Base-by-base conservation (phyloP, 2,797 vertebrate species). In the Lemur catta region DNA sequence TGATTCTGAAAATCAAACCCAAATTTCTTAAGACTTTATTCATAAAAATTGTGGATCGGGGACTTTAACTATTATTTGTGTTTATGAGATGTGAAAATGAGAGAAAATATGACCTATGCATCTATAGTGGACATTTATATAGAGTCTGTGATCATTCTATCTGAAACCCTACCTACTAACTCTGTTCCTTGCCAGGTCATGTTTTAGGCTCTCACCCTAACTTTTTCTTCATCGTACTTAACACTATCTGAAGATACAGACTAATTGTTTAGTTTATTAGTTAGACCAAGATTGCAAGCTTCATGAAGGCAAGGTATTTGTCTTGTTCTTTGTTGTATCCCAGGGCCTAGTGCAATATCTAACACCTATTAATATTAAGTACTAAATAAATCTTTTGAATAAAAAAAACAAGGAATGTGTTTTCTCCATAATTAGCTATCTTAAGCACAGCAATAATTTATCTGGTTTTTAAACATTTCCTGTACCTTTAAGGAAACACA, bases 1-100 rank as follows among this genome's bases (percentile, higher is more conserved):
- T 93, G 52, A 91, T 92, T 96, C 22, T 91, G 43, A 96, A 95
- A 93, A 92, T 81, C 24, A 91, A 88, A 67, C 15, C 43, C 71
- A 33, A 94, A 79, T 69, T 33, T 74, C 94, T 84, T 61, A 79
- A 43, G 30, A 82, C 20, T 43, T 93, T 35, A 80, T n/a, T 84
- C 17, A 20, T 74, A 84, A 88, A n/a, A 82, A 85, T 46, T 72
- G 2, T 82, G 63, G 22, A 57, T 22, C 81, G 35, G 4, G 48
- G 43, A 84, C 17, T 10, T 35, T 81, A 46, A 1, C 50, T 91
- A 26, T 41, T 92, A 30, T 93, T 94, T 87, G 24, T 96, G 20
- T 78, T 63, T 79, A 65, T 69, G 38, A 55, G 33, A 63, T n/a
- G 13, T 87, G 22, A 81, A 87, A 87, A 55, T 52, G 24, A 69